A percentile compares a stretch with the other conserved stretches of the same genome.
These are phyloP conservation scores for Calephelis virginiensis DNA, from an alignment of 1,140 invertebrate species.

Conservation along the genomic window DNA sequence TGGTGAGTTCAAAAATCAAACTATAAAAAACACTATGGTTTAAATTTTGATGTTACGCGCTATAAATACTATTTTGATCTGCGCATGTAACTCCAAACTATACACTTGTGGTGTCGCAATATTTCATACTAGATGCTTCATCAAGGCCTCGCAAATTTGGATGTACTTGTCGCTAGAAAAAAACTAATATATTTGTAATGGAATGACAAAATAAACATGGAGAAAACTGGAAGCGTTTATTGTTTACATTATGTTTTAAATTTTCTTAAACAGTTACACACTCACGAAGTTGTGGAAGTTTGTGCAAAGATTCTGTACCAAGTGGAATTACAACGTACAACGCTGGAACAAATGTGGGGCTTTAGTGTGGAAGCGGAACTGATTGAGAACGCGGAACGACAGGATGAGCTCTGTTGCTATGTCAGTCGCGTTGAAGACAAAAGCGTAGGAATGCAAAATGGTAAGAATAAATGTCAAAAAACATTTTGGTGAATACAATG, in stretches of 20 bases:
- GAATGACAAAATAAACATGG: too few relatives aligned
- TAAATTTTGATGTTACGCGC: too few relatives aligned
- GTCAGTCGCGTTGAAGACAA: constrained; percentile 96
- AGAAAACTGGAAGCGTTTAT: background rate
- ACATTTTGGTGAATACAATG: background rate
- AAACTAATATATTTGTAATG: too few relatives aligned
- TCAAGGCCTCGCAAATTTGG: too few relatives aligned
- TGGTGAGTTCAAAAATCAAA: too few relatives aligned
- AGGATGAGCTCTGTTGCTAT: constrained; percentile 98
- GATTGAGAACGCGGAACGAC: constrained; percentile 95
- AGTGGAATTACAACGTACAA: constrained; percentile 93
- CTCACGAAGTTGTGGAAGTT: constrained; percentile 96
- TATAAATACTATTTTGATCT: too few relatives aligned
- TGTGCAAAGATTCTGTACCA: constrained; percentile 98
- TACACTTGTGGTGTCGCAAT: too few relatives aligned
- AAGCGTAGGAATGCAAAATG: constrained; percentile 96
- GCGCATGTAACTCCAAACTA: too few relatives aligned
- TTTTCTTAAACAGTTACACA: constrained; percentile 85
- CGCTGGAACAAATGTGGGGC: constrained; percentile 97
- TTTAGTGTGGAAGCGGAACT: constrained; percentile 98
- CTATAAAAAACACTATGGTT: too few relatives aligned
- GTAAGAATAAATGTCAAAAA: constrained; percentile 74
- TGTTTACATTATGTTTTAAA: background rate
- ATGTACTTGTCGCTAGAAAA: too few relatives aligned
- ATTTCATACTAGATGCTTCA: too few relatives aligned